A percentile compares a stretch with the other conserved stretches of the same genome.
phyloP scores from a whole-genome alignment of 2,113 vertebrate species.

The Ia io region DNA sequence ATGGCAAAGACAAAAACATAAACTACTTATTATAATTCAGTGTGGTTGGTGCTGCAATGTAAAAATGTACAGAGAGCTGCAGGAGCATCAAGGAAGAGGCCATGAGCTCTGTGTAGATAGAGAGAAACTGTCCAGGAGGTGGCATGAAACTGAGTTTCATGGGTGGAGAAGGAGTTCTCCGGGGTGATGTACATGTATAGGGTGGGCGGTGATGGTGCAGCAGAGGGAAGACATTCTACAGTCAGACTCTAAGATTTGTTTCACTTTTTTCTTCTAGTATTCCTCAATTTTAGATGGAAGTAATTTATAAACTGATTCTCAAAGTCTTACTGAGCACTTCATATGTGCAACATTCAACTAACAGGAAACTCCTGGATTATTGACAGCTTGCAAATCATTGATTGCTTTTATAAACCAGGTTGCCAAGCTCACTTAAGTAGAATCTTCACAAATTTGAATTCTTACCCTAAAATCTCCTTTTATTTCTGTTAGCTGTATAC shows the following conservation, averaged over 20 bases:
- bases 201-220: neutral
- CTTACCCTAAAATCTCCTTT: slow-evolving; percentile 7
- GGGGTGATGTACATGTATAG: neutral
- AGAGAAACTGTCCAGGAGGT: neutral
- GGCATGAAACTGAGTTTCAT: neutral
- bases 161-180: neutral
- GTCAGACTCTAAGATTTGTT: neutral
- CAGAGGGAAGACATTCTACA: neutral
- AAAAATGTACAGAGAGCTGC: neutral
- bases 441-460: neutral
- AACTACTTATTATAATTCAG: neutral
- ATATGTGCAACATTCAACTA: neutral
- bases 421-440: neutral
- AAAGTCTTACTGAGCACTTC: neutral
- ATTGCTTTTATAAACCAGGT: neutral
- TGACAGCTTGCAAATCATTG: neutral
- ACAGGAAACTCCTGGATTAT: neutral
- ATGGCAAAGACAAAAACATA: slow-evolving; percentile 7
- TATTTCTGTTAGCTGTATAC: neutral
- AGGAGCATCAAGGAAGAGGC: neutral
- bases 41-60: neutral
- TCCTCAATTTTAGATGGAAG: slow-evolving; percentile 11
- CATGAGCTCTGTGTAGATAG: neutral
- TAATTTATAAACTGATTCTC: neutral
- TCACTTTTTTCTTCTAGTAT: neutral